These are phyloP conservation scores for Diorhabda carinulata DNA, from an alignment of 1,140 invertebrate genomes.

Conservation along the genomic window DNA sequence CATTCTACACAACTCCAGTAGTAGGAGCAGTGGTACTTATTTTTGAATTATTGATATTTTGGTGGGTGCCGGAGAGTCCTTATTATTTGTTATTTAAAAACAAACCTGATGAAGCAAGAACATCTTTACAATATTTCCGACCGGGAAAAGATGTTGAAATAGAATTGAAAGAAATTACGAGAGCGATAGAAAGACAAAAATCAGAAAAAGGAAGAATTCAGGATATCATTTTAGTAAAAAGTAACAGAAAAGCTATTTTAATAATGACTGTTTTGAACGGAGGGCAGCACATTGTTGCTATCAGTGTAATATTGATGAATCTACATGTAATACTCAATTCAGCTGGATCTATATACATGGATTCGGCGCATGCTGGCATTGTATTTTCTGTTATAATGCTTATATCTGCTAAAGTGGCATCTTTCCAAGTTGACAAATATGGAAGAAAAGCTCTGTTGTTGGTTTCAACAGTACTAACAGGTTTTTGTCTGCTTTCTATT, in stretches of 20 bases:
- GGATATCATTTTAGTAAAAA: slow-evolving; percentile 32
- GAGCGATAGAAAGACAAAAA: slow-evolving; percentile 30
- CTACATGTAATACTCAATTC: slow-evolving; percentile 34
- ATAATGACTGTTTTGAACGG: slow-evolving; percentile 34
- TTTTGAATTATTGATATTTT: slow-evolving; percentile 18
- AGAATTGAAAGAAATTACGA: slow-evolving; percentile 32
- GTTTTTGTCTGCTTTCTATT: slow-evolving; percentile 26
- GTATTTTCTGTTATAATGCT: slow-evolving; percentile 35
- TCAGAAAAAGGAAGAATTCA: slow-evolving; percentile 28
- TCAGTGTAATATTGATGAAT: slow-evolving; percentile 43
- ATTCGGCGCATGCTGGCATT: slow-evolving; percentile 29
- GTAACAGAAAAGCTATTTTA: slow-evolving; percentile 33
- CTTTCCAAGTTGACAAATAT: slow-evolving; percentile 31
- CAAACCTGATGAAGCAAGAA: slow-evolving; percentile 49
- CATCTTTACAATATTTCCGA: slow-evolving; percentile 52
- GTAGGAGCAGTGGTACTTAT: slow-evolving; percentile 26
- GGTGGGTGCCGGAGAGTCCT: slow-evolving; percentile 38
- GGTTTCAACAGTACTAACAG: slow-evolving; percentile 29
- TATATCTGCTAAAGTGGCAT: slow-evolving; percentile 23
- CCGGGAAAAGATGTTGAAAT: slow-evolving; percentile 39
- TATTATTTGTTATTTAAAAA: slow-evolving; percentile 39
- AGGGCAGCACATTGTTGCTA: slow-evolving; percentile 32
- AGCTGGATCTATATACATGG: slow-evolving; percentile 40
- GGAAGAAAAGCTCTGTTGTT: slow-evolving; percentile 34
- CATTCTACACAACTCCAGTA: slow-evolving; percentile 27